Percentiles rank a stretch among this genome's conserved stretches.
phyloP scores from a whole-genome alignment of 2,888 invertebrate genomes.

The Lepidonotus clava region DNA sequence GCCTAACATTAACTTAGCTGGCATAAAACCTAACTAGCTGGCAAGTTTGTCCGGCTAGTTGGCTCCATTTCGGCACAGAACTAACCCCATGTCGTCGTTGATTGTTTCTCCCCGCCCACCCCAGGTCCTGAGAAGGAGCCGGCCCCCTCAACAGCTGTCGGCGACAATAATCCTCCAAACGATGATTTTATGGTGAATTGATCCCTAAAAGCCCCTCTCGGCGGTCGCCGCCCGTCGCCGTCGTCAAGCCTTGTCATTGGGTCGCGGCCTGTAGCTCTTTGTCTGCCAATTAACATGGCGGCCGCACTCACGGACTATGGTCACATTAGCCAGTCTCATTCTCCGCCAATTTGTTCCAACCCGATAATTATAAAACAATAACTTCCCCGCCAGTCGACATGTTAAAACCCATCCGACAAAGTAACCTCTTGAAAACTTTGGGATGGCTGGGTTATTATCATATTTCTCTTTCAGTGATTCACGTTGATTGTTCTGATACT shows the following conservation, averaged over 20 bases:
- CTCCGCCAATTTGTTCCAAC: constrained; percentile 29
- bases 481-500: no score
- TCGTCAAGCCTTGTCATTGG: background rate
- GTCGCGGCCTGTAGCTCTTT: background rate
- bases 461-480: no score
- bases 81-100: no score
- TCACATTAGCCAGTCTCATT: constrained; percentile 3
- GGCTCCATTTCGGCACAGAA: background rate
- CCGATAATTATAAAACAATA: constrained; percentile 47
- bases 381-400: no score
- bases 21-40: no score
- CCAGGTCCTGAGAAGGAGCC: background rate
- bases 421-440: no score
- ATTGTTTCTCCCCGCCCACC: background rate
- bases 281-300: constrained; percentile 27
- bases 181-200: constrained; percentile 41
- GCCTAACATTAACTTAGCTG: no score
- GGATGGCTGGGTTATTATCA: no score
- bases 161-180: constrained; percentile 26
- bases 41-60: background rate
- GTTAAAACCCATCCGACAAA: no score
- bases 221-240: background rate
- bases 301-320: background rate
- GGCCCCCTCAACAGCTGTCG: constrained; percentile 22
- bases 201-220: constrained; percentile 20